These are phyloP conservation scores for Synergus japonicus DNA, from an alignment of 2,888 invertebrate species.

Conservation along the genomic window DNA sequence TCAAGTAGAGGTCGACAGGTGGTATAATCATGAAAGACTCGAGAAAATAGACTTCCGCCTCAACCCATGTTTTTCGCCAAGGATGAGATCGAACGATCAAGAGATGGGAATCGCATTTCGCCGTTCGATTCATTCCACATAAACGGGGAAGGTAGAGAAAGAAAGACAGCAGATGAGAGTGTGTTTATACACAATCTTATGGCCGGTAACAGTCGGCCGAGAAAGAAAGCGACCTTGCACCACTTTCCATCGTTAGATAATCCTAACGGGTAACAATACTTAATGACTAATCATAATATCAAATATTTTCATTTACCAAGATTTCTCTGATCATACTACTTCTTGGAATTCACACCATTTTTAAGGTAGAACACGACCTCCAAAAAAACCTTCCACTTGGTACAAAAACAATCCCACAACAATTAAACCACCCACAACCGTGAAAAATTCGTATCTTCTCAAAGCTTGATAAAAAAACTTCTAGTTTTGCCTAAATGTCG, in stretches of 20 bases:
- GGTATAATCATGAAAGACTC: constrained; percentile 1
- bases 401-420: no score
- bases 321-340: background rate
- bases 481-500: no score
- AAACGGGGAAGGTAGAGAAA: constrained; percentile 1
- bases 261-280: constrained; percentile 43
- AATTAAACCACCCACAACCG: no score
- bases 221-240: constrained; percentile 74
- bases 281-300: background rate
- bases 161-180: constrained; percentile 9
- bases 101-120: background rate
- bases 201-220: constrained; percentile 69
- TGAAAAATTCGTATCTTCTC: no score
- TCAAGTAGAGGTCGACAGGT: background rate
- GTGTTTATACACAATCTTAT: constrained; percentile 25
- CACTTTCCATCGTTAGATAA: constrained; percentile 74
- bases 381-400: no score
- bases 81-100: background rate
- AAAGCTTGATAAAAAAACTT: no score
- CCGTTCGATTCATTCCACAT: constrained; percentile 30
- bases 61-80: background rate
- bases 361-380: no score
- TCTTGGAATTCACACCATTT: background rate
- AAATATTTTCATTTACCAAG: background rate
- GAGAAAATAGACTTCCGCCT: constrained; percentile 23